Evolutionary conservation across 2,888 invertebrate genomes (phyloP).

Genomic region (Serrognathus titanus): DNA sequence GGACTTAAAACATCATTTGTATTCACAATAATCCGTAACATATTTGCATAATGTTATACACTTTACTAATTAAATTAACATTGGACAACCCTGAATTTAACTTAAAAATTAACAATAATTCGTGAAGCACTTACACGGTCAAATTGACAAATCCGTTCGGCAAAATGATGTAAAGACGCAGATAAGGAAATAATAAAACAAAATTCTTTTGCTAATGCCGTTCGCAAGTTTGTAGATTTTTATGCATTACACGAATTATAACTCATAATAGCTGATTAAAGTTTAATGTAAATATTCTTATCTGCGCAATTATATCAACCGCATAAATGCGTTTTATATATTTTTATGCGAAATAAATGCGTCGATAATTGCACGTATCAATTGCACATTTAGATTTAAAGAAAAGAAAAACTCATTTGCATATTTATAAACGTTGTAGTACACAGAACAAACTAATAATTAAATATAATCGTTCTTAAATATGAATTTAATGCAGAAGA

Average conservation of each 20-base stretch:
- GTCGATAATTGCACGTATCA: neutral
- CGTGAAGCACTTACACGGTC: neutral
- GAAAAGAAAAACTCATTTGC: neutral
- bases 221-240: slow-evolving; percentile 3
- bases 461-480: no score
- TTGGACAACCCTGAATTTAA: slow-evolving; percentile 1
- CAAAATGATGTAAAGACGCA: neutral
- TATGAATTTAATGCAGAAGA: no score
- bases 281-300: slow-evolving; percentile 6
- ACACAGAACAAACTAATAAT: no score
- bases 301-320: slow-evolving; percentile 8
- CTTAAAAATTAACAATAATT: neutral
- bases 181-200: neutral
- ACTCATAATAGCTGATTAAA: slow-evolving; percentile 13
- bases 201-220: slow-evolving; percentile 7
- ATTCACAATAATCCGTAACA: neutral
- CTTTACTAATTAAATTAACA: neutral
- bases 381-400: slow-evolving; percentile 1
- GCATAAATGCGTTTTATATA: neutral
- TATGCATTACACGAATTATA: slow-evolving; percentile 8
- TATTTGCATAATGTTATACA: neutral
- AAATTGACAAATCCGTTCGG: slow-evolving; percentile 1
- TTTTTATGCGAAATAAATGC: neutral
- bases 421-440: no score
- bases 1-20: slow-evolving; percentile 1